Evolutionary conservation across 2,797 vertebrate genomes (phyloP).

Genomic region (Enteromius unitaeniatus): DNA sequence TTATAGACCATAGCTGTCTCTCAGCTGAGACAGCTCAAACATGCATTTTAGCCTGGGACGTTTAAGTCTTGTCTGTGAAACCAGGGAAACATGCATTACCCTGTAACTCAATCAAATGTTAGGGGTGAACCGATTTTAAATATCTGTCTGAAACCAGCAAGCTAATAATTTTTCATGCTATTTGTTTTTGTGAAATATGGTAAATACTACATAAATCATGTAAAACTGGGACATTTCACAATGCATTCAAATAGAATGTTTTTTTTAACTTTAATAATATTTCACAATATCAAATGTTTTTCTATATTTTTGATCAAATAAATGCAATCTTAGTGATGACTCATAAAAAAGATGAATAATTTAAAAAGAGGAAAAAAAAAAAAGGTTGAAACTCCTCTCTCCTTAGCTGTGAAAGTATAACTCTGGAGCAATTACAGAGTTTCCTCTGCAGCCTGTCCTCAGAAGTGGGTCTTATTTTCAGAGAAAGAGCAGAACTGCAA

Average conservation of each 20-base stretch:
- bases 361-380: neutral
- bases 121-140: neutral
- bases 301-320: neutral
- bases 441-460: neutral
- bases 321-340: neutral
- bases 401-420: neutral
- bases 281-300: neutral
- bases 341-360: neutral
- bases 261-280: neutral
- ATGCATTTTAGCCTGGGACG: too few relatives aligned
- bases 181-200: neutral
- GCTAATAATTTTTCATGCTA: neutral
- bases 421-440: neutral
- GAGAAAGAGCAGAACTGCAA: neutral
- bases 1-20: neutral
- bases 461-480: neutral
- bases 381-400: neutral
- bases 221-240: neutral
- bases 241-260: neutral
- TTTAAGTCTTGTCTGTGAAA: too few relatives aligned
- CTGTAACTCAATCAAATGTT: too few relatives aligned
- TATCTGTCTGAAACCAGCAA: neutral
- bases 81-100: too few relatives aligned
- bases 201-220: neutral
- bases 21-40: too few relatives aligned